Base-by-base conservation (phyloP, 2,888 invertebrate species). In the Prenolepis imparis region DNA sequence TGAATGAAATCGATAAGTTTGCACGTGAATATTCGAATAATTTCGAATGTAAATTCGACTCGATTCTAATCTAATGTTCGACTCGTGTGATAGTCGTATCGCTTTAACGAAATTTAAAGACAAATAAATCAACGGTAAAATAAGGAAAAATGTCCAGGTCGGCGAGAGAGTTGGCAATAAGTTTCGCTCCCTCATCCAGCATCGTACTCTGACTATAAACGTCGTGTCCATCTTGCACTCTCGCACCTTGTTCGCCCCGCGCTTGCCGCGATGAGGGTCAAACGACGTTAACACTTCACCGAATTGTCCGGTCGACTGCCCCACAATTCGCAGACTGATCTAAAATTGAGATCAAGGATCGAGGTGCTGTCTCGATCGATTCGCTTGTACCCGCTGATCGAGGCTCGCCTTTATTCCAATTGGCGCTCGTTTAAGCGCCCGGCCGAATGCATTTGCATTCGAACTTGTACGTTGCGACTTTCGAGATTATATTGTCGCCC, bases 341-440 rank as follows among this genome's bases (percentile, higher is more conserved):
- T 88, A 83, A 89, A 89, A 88, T 89, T 88, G 87, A 90, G 88
- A 88, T 90, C 87, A 84, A 87, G 82, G 75, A 66, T 81, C 84
- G 73, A 82, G 48, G 68, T 67, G 28, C 28, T 28, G 59, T 84
- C 66, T 70, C 70, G 63, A 87, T 88, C 83, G 87, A 86, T 87
- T 87, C 81, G 74, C 61, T 82, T 84, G 85, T 72, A 77, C 55
- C 6, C 15, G 44, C 12, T 61, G 83, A 87, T 88, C 85, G 74
- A 61, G 44, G n/a, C 82, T 77, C 82, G 52, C 80, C 88, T 87
- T 88, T 80, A 82, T 86, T 83, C 78, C 88, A 88, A 87, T 88
- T 80, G 87, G 74, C n/a, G 55, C 75, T 83, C 86, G 88, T 87
- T 88, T 86, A 86, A 52, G 48, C 48, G 39, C 9, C 21, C 66